phyloP scores from a whole-genome alignment of 2,888 invertebrate genomes.

The Trichogramma dendrolimi region DNA sequence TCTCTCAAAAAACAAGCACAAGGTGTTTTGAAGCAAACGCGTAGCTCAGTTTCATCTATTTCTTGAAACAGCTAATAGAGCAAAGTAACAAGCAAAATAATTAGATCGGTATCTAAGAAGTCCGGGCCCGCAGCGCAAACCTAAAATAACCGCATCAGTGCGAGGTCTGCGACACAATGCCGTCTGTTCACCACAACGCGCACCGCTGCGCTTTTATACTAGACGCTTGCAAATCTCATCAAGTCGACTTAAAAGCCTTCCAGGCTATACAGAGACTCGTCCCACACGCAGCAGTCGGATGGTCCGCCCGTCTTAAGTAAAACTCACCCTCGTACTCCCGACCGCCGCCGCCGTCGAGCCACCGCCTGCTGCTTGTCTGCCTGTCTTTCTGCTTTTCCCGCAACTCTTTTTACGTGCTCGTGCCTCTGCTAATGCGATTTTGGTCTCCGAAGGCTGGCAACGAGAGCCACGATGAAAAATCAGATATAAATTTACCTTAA shows the following conservation, averaged over 20 bases:
- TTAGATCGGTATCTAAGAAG: no score
- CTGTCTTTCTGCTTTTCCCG: background rate
- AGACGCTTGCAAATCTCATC: conserved; percentile 23
- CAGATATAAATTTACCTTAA: conserved; percentile 19
- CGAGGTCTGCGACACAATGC: conserved; percentile 2
- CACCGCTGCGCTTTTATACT: conserved; percentile 8
- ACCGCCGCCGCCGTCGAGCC: background rate
- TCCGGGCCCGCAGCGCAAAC: no score
- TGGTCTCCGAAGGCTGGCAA: background rate
- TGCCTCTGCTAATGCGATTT: conserved; percentile 25
- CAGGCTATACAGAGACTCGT: background rate
- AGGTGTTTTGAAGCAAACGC: no score
- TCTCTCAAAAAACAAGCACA: no score
- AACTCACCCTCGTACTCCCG: no score
- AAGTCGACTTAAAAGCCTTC: conserved; percentile 21
- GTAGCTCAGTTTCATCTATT: no score
- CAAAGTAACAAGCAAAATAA: no score
- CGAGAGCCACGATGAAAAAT: conserved; percentile 9
- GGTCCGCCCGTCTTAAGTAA: background rate
- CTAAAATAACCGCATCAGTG: no score
- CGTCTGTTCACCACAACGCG: conserved; percentile 4
- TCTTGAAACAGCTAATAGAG: no score
- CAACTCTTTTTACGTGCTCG: conserved; percentile 28
- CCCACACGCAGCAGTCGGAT: background rate
- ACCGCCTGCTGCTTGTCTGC: background rate